These are phyloP conservation scores for Amphipyra berbera DNA, from an alignment of 2,888 invertebrate genomes.

Conservation along the genomic window DNA sequence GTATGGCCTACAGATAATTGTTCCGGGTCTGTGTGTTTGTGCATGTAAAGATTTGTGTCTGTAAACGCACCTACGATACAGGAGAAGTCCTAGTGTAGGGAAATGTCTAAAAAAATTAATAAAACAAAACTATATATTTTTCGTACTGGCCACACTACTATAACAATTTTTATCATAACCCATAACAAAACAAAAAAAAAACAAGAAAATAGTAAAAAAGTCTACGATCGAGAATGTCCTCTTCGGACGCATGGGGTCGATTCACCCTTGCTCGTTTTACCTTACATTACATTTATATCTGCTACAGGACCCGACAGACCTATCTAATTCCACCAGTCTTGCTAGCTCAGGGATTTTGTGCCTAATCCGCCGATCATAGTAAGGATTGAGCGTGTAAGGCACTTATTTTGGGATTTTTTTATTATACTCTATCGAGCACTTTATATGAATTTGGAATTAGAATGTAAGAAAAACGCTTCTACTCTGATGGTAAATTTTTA, in stretches of 20 bases:
- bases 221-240: constrained; percentile 21
- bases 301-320: constrained; percentile 51
- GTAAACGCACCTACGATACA: no score
- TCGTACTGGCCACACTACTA: no score
- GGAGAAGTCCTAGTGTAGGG: no score
- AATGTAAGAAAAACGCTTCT: constrained; percentile 14
- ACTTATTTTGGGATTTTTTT: constrained; percentile 49
- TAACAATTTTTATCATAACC: no score
- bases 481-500: constrained; percentile 40
- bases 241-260: constrained; percentile 49
- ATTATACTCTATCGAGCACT: constrained; percentile 42
- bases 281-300: constrained; percentile 46
- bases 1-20: no score
- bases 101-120: no score
- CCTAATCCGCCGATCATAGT: constrained; percentile 47
- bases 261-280: constrained; percentile 39
- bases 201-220: no score
- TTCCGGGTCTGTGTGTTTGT: no score
- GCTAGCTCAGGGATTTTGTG: constrained; percentile 57
- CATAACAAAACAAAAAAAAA: background rate
- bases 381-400: constrained; percentile 29
- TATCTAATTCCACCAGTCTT: constrained; percentile 52
- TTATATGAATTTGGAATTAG: constrained; percentile 54
- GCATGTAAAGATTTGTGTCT: no score
- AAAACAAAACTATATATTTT: no score